phyloP scores from a whole-genome alignment of 2,888 invertebrate genomes.

The Plebejus anna region DNA sequence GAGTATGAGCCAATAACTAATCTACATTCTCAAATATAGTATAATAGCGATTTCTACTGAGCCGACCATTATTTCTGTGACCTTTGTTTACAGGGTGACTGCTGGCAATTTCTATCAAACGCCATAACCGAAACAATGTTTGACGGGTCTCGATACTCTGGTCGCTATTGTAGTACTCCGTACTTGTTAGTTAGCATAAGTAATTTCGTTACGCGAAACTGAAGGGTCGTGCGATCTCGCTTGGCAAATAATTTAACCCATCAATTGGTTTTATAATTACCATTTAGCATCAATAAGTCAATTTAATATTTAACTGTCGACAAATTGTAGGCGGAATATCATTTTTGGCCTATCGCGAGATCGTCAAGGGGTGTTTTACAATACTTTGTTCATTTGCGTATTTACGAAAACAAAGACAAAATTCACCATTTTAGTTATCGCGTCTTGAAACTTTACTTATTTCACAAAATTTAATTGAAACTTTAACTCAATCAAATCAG shows the following conservation, averaged over 20 bases:
- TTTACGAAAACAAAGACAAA: background rate
- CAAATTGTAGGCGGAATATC: conserved; percentile 10
- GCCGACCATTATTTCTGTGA: conserved; percentile 48
- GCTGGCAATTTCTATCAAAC: conserved; percentile 15
- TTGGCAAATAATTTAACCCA: conserved; percentile 70
- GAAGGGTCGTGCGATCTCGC: conserved; percentile 68
- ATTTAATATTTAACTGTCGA: conserved; percentile 20
- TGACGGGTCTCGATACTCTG: conserved; percentile 41
- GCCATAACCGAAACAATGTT: conserved; percentile 32
- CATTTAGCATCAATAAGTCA: conserved; percentile 41
- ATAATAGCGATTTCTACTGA: conserved; percentile 54
- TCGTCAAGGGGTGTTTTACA: background rate
- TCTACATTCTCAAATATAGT: conserved; percentile 71
- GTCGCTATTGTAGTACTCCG: conserved; percentile 44
- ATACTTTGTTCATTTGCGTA: background rate
- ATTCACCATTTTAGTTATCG: background rate
- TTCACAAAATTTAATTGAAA: conserved; percentile 3
- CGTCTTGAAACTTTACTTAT: background rate
- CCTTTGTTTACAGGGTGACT: conserved; percentile 44
- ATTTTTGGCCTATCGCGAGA: background rate
- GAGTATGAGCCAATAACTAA: conserved; percentile 67
- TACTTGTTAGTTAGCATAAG: conserved; percentile 62
- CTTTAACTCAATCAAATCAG: background rate
- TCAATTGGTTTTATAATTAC: conserved; percentile 56
- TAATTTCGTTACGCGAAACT: conserved; percentile 72